Conservation (phyloP, 2,797 vertebrate species). For the Coracias cyanogaster region DNA sequence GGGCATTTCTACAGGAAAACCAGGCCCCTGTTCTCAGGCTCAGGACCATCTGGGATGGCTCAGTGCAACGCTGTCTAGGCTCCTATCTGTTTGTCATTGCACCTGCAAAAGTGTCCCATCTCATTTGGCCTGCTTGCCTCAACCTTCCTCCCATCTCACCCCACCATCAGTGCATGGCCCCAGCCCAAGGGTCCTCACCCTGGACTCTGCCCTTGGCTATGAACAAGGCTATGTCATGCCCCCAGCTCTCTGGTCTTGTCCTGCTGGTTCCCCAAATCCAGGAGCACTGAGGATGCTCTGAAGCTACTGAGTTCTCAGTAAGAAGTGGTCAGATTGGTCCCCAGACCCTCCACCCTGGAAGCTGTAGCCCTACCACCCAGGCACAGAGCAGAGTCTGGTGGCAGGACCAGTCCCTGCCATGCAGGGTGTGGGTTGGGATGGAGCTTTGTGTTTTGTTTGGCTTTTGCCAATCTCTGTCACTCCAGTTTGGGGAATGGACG, state of each 20-base stretch:
- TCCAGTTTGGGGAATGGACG: fast-evolving
- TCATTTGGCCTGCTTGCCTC: neutral
- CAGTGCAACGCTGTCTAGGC: neutral
- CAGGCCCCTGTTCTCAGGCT: neutral
- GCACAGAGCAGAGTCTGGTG: neutral
- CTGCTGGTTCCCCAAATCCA: neutral
- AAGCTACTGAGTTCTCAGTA: neutral
- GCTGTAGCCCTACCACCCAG: neutral
- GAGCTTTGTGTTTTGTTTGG: neutral
- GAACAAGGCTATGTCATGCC: neutral
- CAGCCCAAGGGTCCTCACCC: fast-evolving
- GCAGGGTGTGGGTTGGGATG: fast-evolving
- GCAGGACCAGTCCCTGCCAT: neutral
- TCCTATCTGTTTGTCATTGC: neutral
- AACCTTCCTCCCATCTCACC: neutral
- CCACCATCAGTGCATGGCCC: fast-evolving
- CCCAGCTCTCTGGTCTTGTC: neutral
- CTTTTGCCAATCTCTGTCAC: neutral
- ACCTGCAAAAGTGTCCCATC: neutral
- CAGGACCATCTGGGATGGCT: neutral
- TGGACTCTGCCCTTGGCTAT: fast-evolving
- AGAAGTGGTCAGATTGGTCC: neutral
- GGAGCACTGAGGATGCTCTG: neutral
- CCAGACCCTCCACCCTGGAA: fast-evolving
- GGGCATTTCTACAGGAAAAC: neutral